Evolutionary conservation across 2,888 invertebrate species (phyloP).

Genomic region (Cheilosia vulpina): DNA sequence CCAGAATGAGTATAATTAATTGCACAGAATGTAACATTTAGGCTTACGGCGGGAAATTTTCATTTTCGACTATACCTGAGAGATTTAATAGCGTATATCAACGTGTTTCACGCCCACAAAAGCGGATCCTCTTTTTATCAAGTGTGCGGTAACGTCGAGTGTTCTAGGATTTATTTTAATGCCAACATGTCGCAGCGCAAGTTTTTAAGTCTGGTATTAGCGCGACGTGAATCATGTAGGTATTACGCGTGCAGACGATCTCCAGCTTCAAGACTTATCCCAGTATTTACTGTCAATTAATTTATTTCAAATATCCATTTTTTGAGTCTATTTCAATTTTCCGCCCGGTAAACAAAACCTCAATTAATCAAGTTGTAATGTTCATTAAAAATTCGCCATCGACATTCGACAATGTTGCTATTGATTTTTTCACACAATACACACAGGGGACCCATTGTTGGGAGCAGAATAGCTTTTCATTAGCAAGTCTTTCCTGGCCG

Average conservation of each 20-base stretch:
- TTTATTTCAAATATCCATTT: too few species aligned
- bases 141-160: background rate
- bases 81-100: conserved; percentile 8
- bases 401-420: background rate
- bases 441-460: background rate
- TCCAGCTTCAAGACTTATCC: too few species aligned
- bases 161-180: conserved; percentile 34
- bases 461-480: conserved; percentile 7
- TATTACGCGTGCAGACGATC: too few species aligned
- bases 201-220: conserved; percentile 35
- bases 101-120: background rate
- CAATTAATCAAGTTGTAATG: conserved; percentile 24
- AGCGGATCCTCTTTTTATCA: conserved; percentile 1
- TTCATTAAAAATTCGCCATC: conserved; percentile 7
- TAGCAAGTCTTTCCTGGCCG: background rate
- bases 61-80: background rate
- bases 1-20: conserved; percentile 55
- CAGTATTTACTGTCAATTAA: too few species aligned
- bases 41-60: conserved; percentile 28
- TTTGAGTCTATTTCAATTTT: background rate
- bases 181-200: conserved; percentile 18
- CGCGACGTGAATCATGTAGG: background rate
- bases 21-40: conserved; percentile 13
- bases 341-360: conserved; percentile 6
- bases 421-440: too few species aligned